Percentiles rank a stretch among this genome's conserved stretches.
Conservation (phyloP, 2,888 invertebrate genomes). For the Euplagia quadripunctaria region DNA sequence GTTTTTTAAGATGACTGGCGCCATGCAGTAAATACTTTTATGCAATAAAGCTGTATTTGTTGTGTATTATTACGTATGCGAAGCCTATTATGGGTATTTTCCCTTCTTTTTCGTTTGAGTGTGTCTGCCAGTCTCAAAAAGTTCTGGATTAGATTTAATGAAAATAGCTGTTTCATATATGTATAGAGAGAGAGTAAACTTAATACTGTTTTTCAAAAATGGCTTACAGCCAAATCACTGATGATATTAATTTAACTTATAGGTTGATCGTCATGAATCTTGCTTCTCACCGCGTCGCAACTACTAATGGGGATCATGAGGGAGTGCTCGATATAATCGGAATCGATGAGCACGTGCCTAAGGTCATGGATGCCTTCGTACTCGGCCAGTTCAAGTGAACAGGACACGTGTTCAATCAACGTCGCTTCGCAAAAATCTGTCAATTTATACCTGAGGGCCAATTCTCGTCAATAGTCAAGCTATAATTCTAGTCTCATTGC, state of each 20-base stretch:
- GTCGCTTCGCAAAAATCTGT: constrained; percentile 43
- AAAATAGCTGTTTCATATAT: too few species aligned
- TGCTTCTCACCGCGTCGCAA: constrained; percentile 82
- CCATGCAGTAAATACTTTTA: too few species aligned
- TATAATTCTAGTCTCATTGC: constrained; percentile 3
- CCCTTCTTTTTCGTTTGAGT: too few species aligned
- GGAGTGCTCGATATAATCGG: constrained; percentile 89
- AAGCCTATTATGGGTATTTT: too few species aligned
- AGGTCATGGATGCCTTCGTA: constrained; percentile 89
- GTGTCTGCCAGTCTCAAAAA: too few species aligned
- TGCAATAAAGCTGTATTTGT: too few species aligned
- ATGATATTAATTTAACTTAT: not conserved
- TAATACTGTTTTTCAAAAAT: too few species aligned
- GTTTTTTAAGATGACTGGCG: too few species aligned
- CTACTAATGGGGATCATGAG: constrained; percentile 81
- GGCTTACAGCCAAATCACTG: too few species aligned
- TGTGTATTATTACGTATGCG: too few species aligned
- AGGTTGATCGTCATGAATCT: constrained; percentile 88
- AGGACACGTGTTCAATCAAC: constrained; percentile 16
- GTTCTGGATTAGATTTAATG: too few species aligned
- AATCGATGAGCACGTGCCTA: constrained; percentile 88
- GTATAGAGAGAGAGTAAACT: too few species aligned
- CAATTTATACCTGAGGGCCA: constrained; percentile 35
- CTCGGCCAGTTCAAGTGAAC: constrained; percentile 84
- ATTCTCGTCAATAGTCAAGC: constrained; percentile 4